Conservation (phyloP, 2,797 vertebrate genomes). For the Clarias pachynema region DNA sequence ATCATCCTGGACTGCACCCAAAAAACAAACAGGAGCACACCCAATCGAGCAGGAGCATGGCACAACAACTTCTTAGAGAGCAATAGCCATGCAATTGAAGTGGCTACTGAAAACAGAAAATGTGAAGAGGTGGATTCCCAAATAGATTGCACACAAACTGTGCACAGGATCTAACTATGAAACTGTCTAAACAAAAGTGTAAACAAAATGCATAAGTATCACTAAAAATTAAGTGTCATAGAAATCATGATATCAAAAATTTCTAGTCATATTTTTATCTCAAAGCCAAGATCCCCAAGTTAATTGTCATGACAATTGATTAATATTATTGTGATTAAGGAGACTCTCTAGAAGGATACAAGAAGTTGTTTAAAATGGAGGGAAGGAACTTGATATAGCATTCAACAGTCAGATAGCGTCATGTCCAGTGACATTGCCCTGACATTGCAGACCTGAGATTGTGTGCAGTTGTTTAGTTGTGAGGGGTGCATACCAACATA, state of each 20-base stretch:
- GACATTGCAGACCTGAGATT: not conserved
- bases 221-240: not conserved
- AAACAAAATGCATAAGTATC: not conserved
- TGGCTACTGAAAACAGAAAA: not conserved
- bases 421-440: not conserved
- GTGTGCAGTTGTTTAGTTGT: not conserved
- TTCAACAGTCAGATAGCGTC: not conserved
- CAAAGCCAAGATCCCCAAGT: not conserved
- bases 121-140: not conserved
- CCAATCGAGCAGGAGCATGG: not conserved
- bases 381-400: not conserved
- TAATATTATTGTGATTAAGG: not conserved
- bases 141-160: not conserved
- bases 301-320: not conserved
- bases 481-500: not conserved
- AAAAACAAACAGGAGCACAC: not conserved
- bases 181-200: not conserved
- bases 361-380: not conserved
- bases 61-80: not conserved
- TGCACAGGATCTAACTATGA: not conserved
- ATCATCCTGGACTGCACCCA: not conserved
- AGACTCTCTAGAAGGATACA: not conserved
- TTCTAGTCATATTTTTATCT: not conserved
- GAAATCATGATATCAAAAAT: not conserved
- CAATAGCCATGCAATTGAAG: not conserved